Evolutionary conservation across 2,113 vertebrate species (phyloP), one percentile per base, ranked within the genome.

Genomic region (Callocephalon fimbriatum): DNA sequence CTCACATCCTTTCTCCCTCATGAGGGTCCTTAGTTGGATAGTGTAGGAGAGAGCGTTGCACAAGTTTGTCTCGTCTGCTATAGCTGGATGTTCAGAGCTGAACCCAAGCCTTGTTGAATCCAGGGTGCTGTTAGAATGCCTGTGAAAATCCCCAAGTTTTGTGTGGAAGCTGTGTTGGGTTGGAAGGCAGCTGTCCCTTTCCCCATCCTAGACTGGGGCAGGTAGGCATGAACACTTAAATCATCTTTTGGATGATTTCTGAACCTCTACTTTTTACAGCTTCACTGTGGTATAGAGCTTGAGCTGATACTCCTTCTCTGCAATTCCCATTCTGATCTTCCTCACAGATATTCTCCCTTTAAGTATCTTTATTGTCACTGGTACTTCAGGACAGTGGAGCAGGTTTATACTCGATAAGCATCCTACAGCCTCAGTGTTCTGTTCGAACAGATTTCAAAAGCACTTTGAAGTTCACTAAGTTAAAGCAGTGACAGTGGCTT

Each of bases 81-180:
- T 15, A 48, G 23, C 40, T 91, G 59, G 31, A 17, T 93, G 27
- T 70, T 81, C 45, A 31, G 40, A 48, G 51, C 47, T 79, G 71
- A 78, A 38, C 8, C 3, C 32, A 56, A 79, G n/a, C 25, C 51
- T 51, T 59, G 61, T 15, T 74, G 31, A 74, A 89, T 21, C 7
- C 56, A 48, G 21, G 13, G 25, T 44, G n/a, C 47, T 0, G 1
- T 56, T 83, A 51, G 91, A 89, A 61, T 68, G 44, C 31, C 37
- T 65, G 37, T 71, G 77, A 85, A 80, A 68, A 75, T 27, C 37
- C 16, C 17, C 23, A 35, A 11, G 7, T 93, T 80, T 62, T 80
- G 13, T 6, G 0, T 31, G 18, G 79, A 76, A 85, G 15, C 16
- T 1, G 0, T 42, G 37, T 26, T 76, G 35, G 6, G 2, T 54